A percentile compares a stretch with the other conserved stretches of the same genome.
These are phyloP conservation scores for Macrobrachium rosenbergii DNA, from an alignment of 1,140 invertebrate species.

Conservation along the genomic window DNA sequence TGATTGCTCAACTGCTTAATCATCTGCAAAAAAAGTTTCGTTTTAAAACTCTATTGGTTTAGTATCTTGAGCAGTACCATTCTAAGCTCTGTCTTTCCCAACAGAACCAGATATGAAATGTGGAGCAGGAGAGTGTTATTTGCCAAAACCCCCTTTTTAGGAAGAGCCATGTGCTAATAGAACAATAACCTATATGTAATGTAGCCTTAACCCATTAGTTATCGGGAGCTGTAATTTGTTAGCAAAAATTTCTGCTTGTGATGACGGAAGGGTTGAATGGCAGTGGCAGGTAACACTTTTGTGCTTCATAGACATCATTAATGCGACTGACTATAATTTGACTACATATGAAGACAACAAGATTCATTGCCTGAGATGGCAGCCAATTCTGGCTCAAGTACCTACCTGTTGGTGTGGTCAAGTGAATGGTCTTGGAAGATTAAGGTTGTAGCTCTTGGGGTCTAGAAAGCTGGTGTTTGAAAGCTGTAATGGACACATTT, in stretches of 20 bases:
- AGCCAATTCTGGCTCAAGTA: slow-evolving; percentile 60
- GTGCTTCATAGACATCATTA: slow-evolving; percentile 63
- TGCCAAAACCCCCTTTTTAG: slow-evolving; percentile 23
- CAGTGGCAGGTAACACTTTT: slow-evolving; percentile 48
- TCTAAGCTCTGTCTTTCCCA: slow-evolving; percentile 50
- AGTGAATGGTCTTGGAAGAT: slow-evolving; percentile 54
- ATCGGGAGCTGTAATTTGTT: slow-evolving; percentile 37
- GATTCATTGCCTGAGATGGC: slow-evolving; percentile 55
- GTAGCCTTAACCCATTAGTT: slow-evolving; percentile 15
- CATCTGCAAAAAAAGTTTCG: slow-evolving; percentile 32
- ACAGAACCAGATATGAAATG: slow-evolving; percentile 51
- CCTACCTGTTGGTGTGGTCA: slow-evolving; percentile 54
- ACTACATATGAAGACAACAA: slow-evolving; percentile 69
- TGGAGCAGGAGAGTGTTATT: slow-evolving; percentile 59
- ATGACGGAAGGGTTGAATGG: slow-evolving; percentile 34
- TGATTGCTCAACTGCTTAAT: slow-evolving; percentile 34
- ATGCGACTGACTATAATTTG: slow-evolving; percentile 63
- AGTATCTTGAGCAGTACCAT: slow-evolving; percentile 46
- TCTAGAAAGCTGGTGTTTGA: too few relatives aligned
- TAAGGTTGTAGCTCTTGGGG: slow-evolving; percentile 32
- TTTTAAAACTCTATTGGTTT: slow-evolving; percentile 45
- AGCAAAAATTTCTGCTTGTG: slow-evolving; percentile 42
- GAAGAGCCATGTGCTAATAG: too few relatives aligned
- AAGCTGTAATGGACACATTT: too few relatives aligned
- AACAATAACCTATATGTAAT: slow-evolving; percentile 33